Evolutionary conservation across 2,113 vertebrate genomes (phyloP).

Genomic region (Passer domesticus): DNA sequence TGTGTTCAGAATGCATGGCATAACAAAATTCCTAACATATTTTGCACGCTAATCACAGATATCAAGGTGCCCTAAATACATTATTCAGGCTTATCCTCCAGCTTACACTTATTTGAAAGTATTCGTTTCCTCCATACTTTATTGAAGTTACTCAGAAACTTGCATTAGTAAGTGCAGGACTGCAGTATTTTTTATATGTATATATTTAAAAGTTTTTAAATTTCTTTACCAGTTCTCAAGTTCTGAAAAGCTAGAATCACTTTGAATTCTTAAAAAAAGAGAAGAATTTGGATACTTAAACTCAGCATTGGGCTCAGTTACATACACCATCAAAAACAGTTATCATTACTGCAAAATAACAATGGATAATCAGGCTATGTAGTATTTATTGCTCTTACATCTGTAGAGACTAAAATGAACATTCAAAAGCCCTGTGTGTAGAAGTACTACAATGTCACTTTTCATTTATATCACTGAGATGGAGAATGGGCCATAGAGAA

Average conservation of each 20-base stretch:
- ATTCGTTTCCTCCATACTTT: not conserved
- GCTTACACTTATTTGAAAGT: not conserved
- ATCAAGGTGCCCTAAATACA: not conserved
- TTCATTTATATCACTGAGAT: not conserved
- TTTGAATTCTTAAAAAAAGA: not conserved
- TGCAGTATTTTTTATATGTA: not conserved
- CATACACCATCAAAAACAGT: not conserved
- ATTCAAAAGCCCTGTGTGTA: not conserved
- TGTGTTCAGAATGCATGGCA: not conserved
- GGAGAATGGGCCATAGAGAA: not conserved
- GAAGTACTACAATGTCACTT: not conserved
- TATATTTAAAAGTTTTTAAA: not conserved
- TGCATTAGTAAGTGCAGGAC: not conserved
- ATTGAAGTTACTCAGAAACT: not conserved
- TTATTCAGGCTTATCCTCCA: not conserved
- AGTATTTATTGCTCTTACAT: not conserved
- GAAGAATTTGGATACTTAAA: not conserved
- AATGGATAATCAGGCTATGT: not conserved
- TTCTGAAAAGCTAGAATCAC: not conserved
- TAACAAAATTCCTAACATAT: conserved; percentile 1
- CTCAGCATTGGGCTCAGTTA: not conserved
- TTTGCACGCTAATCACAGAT: not conserved
- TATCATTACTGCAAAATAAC: not conserved
- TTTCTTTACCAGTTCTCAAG: not conserved
- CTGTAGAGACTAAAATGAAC: not conserved